Evolutionary conservation across 2,888 invertebrate species (phyloP), one percentile per base, ranked within the genome.

Genomic region (Cephalotes varians): DNA sequence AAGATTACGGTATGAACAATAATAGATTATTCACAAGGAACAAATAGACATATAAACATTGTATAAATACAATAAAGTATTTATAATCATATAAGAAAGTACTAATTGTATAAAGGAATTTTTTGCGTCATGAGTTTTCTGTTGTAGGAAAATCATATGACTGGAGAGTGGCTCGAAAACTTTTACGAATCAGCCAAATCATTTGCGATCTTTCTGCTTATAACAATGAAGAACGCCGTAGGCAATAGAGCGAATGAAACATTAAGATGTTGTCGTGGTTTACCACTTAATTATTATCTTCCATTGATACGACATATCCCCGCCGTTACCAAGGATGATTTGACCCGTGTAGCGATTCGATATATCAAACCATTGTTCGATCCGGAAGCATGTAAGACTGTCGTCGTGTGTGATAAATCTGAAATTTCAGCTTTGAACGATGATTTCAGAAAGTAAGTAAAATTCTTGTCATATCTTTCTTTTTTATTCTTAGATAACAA

Each of bases 121-220:
- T 28, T 56, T 18, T 47, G 31, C n/a, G 44, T 54, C n/a, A 5
- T 15, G 9, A 65, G 5, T 60, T 65, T 76, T 69, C 56, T 60
- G 58, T 74, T 77, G n/a, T 93, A 97, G 97, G 96, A 96, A 85
- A 60, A 60, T 34, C 34, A 95, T 95, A 77, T 97, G 96, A 91
- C 92, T 97, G 60, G 60, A 0, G 12, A 40, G 4, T 2, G 96
- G 96, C 9, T 5, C 0, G 95, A 95, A 44, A 95, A 96, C 74
- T 97, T 98, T 82, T 96, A 98, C 90, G 97, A 97, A 90, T 97
- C 98, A 0, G 98, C 98, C 0, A 97, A 97, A 92, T 97, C 98
- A 92, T 98, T 98, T 21, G 95, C 98, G n/a, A 96, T 98, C 85
- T 99, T 97, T 94, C 97, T 98, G 92, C 96, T 98, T 72, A 97